A percentile compares a stretch with the other conserved stretches of the same genome.
Conservation (phyloP, 2,113 vertebrate species). For the Casuarius casuarius region DNA sequence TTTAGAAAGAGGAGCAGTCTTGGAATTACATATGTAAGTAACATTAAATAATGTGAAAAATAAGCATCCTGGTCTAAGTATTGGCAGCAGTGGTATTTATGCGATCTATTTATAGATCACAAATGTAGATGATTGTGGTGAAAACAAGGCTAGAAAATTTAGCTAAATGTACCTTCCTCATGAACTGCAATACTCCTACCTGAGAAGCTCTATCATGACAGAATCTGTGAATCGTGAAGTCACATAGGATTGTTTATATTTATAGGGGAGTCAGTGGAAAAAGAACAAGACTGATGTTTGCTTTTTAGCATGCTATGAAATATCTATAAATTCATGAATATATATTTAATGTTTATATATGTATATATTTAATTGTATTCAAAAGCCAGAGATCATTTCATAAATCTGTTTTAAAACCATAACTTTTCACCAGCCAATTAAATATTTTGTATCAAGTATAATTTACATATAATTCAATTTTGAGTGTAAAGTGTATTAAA, state of each 20-base stretch:
- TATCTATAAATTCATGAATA: neutral
- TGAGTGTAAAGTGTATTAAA: neutral
- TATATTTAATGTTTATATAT: neutral
- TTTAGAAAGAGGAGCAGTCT: neutral
- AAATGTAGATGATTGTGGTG: neutral
- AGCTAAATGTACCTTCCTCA: neutral
- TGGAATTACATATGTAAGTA: neutral
- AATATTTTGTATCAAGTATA: neutral
- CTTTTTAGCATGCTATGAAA: neutral
- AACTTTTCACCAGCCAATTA: neutral
- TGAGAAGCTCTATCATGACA: neutral
- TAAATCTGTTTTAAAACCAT: neutral
- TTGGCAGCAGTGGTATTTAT: neutral
- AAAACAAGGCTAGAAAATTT: neutral
- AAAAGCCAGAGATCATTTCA: neutral
- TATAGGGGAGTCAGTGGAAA: neutral
- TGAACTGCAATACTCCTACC: neutral
- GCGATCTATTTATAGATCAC: neutral
- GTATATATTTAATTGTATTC: neutral
- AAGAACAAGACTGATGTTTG: neutral
- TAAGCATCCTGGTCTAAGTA: neutral
- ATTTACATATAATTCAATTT: neutral
- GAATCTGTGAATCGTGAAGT: neutral
- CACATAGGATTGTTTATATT: neutral
- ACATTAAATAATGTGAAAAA: neutral